Conservation (phyloP, 2,888 invertebrate genomes). For the Himalopsyche kuldschensis region DNA sequence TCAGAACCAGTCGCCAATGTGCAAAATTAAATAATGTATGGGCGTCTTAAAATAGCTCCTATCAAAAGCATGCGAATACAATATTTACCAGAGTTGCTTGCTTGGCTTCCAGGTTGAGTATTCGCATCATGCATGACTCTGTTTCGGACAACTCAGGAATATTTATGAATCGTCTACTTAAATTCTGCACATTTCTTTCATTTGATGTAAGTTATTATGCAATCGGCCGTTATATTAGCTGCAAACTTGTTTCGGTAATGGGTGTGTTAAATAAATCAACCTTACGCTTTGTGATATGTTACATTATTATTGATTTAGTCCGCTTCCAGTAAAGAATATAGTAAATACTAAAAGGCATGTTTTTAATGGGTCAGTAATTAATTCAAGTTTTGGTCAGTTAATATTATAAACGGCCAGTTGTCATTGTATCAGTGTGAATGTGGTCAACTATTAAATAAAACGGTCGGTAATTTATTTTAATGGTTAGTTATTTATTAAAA, state of each 20-base stretch:
- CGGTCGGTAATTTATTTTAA: too few relatives aligned
- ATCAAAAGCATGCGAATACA: background rate
- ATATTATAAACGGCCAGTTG: too few relatives aligned
- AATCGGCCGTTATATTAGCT: slow-evolving; percentile 28
- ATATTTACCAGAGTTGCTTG: background rate
- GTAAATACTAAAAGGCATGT: too few relatives aligned
- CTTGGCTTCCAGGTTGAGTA: background rate
- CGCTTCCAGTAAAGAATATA: too few relatives aligned
- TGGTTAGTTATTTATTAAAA: too few relatives aligned
- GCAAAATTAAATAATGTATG: background rate
- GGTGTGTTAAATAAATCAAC: background rate
- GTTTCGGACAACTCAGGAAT: slow-evolving; percentile 15
- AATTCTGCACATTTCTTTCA: slow-evolving; percentile 25
- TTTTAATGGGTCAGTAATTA: too few relatives aligned
- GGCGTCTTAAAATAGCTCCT: background rate
- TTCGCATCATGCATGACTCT: slow-evolving; percentile 12
- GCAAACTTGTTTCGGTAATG: slow-evolving; percentile 8
- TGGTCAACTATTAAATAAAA: too few relatives aligned
- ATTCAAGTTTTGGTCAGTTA: too few relatives aligned
- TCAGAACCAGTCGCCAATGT: background rate
- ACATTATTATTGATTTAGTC: background rate
- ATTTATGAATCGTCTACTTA: slow-evolving; percentile 2
- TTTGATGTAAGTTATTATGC: slow-evolving; percentile 34
- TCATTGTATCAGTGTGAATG: too few relatives aligned
- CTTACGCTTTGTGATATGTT: background rate